Conservation (phyloP, 2,113 vertebrate genomes). For the Dasyornis broadbenti region DNA sequence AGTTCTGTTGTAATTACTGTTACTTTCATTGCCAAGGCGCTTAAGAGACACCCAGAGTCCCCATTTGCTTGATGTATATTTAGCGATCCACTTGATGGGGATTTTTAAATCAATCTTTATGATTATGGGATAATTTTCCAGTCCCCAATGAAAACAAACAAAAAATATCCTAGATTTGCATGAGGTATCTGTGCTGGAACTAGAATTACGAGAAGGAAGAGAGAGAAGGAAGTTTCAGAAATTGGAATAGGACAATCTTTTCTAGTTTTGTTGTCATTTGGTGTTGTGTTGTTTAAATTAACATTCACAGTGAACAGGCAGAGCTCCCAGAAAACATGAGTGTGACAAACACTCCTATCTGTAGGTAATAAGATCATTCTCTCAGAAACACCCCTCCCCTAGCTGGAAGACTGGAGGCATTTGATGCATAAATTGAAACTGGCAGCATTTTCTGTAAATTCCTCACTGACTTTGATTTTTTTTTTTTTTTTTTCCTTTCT, state of each 20-base stretch:
- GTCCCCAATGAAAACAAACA: not conserved
- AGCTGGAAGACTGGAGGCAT: not conserved
- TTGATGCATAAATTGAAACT: not conserved
- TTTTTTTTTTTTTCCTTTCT: not conserved
- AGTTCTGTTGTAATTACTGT: not conserved
- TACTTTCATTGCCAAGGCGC: not conserved
- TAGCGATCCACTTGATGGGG: not conserved
- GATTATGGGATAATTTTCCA: not conserved
- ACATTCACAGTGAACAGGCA: not conserved
- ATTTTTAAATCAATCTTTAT: not conserved
- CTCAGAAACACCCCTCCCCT: not conserved
- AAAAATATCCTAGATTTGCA: not conserved
- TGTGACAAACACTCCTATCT: not conserved
- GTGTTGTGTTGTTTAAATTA: not conserved
- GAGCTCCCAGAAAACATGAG: not conserved
- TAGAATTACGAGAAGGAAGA: not conserved
- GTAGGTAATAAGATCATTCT: not conserved
- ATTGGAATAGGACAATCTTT: not conserved
- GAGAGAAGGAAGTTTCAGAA: not conserved
- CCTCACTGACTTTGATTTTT: not conserved
- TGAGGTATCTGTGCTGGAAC: not conserved
- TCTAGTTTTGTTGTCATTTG: not conserved
- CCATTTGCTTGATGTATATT: not conserved
- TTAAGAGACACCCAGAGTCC: not conserved
- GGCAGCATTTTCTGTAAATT: not conserved